phyloP scores from a whole-genome alignment of 2,113 vertebrate genomes.

The Lophotis ruficrista region DNA sequence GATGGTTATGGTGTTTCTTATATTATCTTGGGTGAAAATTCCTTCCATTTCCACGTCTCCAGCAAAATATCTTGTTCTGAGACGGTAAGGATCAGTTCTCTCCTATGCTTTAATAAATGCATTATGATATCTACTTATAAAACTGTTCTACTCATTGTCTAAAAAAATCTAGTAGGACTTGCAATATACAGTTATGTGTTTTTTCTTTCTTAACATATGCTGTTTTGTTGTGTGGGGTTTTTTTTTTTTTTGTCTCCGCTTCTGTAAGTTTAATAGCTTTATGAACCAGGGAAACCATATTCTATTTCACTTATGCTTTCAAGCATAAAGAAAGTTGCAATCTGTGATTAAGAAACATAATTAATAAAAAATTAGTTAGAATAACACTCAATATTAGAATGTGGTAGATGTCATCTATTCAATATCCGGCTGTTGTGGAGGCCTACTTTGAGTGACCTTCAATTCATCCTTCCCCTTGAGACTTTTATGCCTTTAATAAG shows the following conservation, averaged over 20 bases:
- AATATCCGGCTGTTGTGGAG: neutral
- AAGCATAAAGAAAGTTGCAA: neutral
- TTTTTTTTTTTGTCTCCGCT: neutral
- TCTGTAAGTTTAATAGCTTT: neutral
- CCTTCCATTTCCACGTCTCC: constrained; percentile 95
- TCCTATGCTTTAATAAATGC: neutral
- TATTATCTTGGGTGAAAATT: constrained; percentile 87
- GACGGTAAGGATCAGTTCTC: constrained; percentile 80
- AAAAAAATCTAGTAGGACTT: neutral
- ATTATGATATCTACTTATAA: neutral
- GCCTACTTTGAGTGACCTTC: neutral
- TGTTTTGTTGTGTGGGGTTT: neutral
- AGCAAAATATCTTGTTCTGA: constrained; percentile 93
- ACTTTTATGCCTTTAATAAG: neutral
- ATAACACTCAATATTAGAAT: neutral
- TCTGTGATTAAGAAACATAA: neutral
- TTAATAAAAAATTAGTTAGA: neutral
- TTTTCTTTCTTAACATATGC: neutral
- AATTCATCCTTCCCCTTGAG: neutral
- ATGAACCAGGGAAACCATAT: neutral
- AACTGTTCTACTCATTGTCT: neutral
- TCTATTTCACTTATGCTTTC: neutral
- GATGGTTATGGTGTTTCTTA: constrained; percentile 98
- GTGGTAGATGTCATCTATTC: neutral
- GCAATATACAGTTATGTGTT: neutral